Percentiles rank a stretch among this genome's conserved stretches.
phyloP scores from a whole-genome alignment of 2,888 invertebrate species.

The Rhagophthalmus giganteus region DNA sequence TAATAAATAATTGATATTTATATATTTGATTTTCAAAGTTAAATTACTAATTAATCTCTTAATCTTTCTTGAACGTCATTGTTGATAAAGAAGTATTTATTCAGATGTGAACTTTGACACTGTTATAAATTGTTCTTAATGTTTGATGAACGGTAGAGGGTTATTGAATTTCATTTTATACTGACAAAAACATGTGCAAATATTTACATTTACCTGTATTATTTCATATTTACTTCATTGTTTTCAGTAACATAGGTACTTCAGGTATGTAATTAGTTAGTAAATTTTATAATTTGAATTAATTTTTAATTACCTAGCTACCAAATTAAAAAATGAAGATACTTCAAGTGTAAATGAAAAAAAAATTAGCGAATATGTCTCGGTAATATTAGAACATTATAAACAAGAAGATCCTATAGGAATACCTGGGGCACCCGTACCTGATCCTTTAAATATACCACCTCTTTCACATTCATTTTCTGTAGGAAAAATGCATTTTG shows the following conservation, averaged over 20 bases:
- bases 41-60: no score
- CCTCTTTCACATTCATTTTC: slow-evolving; percentile 74
- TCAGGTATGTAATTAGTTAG: slow-evolving; percentile 8
- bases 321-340: slow-evolving; percentile 51
- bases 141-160: slow-evolving; percentile 3
- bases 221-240: slow-evolving; percentile 1
- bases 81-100: slow-evolving; percentile 20
- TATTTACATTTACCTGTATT: slow-evolving; percentile 8
- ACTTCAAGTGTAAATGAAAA: no score
- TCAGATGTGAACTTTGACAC: slow-evolving; percentile 23
- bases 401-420: slow-evolving; percentile 80
- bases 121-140: slow-evolving; percentile 12
- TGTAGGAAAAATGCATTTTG: slow-evolving; percentile 70
- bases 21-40: no score
- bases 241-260: slow-evolving; percentile 1
- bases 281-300: background rate
- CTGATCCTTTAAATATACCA: slow-evolving; percentile 80
- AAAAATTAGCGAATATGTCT: slow-evolving; percentile 72
- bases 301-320: background rate
- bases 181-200: slow-evolving; percentile 13
- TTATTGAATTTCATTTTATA: slow-evolving; percentile 1
- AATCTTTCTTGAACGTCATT: slow-evolving; percentile 10
- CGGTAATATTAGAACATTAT: slow-evolving; percentile 74
- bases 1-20: no score
- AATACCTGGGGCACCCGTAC: slow-evolving; percentile 76